A percentile compares a stretch with the other conserved stretches of the same genome.
phyloP scores from a whole-genome alignment of 2,888 invertebrate species.

The Cyclophora punctaria region DNA sequence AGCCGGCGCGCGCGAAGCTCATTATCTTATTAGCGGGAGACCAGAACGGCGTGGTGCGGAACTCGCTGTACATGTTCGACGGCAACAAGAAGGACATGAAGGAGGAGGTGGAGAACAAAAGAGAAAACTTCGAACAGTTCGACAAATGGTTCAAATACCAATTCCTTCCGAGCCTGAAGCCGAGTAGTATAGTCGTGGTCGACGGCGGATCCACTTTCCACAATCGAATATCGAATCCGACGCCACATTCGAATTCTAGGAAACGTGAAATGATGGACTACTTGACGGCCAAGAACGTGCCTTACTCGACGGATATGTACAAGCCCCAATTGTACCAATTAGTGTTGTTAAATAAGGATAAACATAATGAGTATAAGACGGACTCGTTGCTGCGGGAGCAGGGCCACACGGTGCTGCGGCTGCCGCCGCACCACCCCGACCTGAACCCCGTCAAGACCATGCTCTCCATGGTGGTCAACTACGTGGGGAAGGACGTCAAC shows the following conservation, averaged over 20 bases:
- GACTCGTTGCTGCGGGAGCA: conserved; percentile 23
- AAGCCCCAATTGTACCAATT: conserved; percentile 28
- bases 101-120: conserved; percentile 23
- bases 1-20: conserved; percentile 26
- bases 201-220: conserved; percentile 27
- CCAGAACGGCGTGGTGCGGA: conserved; percentile 20
- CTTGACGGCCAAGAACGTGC: conserved; percentile 25
- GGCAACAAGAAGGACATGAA: conserved; percentile 27
- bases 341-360: conserved; percentile 26
- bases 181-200: conserved; percentile 27
- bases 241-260: conserved; percentile 27
- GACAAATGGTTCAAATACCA: conserved; percentile 29
- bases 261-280: conserved; percentile 32
- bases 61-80: conserved; percentile 26
- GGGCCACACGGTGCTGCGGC: conserved; percentile 23
- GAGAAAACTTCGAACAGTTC: conserved; percentile 27
- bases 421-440: conserved; percentile 26
- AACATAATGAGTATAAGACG: conserved; percentile 26
- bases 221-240: conserved; percentile 24
- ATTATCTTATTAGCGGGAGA: conserved; percentile 28
- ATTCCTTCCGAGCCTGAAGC: conserved; percentile 25
- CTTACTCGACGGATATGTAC: conserved; percentile 27
- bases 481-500: conserved; percentile 23
- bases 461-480: conserved; percentile 18
- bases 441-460: conserved; percentile 25